A percentile compares a stretch with the other conserved stretches of the same genome.
Evolutionary conservation across 2,113 vertebrate species (phyloP).

Genomic region (Microcebus tavaratra): DNA sequence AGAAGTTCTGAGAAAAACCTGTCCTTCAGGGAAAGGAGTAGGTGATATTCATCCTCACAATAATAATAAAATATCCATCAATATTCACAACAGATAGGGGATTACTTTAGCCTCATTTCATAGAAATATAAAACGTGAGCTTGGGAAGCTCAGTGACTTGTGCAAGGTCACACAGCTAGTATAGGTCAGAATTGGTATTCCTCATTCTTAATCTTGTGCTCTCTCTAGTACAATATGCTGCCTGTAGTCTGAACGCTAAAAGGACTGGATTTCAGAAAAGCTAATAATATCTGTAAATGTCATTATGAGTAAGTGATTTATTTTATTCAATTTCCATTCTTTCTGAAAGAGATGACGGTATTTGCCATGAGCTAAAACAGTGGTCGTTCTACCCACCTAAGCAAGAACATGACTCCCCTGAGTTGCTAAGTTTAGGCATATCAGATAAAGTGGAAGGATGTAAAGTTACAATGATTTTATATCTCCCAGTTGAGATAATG

Average conservation of each 20-base stretch:
- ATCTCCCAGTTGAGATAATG: slow-evolving; percentile 40
- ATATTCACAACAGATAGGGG: background rate
- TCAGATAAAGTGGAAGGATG: background rate
- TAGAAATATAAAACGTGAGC: background rate
- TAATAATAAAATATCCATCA: background rate
- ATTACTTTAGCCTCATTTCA: background rate
- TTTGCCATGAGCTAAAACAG: background rate
- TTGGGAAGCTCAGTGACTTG: background rate
- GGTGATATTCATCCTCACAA: background rate
- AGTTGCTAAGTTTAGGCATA: background rate
- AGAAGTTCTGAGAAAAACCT: slow-evolving; percentile 1
- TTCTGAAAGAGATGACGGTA: background rate
- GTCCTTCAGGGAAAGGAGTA: background rate
- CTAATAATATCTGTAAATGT: background rate
- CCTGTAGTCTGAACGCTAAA: background rate
- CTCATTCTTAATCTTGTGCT: background rate
- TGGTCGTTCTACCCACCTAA: background rate
- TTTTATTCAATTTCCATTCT: slow-evolving; percentile 16
- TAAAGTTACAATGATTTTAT: background rate
- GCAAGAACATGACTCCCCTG: background rate
- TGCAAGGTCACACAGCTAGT: background rate
- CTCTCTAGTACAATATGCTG: background rate
- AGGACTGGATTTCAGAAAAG: background rate
- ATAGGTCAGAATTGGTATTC: background rate
- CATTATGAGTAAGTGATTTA: slow-evolving; percentile 9